Base-by-base conservation (phyloP, 2,888 invertebrate genomes). In the Hydrotaea cyrtoneurina region DNA sequence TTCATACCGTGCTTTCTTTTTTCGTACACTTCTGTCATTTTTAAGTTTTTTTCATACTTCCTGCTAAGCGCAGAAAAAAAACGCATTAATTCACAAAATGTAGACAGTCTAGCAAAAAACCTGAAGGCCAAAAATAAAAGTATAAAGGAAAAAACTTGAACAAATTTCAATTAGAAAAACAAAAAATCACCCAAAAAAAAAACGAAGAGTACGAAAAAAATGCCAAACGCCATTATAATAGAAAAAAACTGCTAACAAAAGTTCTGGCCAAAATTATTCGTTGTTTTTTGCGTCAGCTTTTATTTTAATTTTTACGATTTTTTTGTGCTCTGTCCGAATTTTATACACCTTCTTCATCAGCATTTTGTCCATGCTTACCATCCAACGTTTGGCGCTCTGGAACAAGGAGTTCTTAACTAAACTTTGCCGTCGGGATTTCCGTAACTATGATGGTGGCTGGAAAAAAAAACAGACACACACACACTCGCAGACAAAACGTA, bases 351-450 rank as follows among this genome's bases (percentile, higher is more conserved):
- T 69, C 69, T 69, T 69, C 62, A 31, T 62, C 43, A 23, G 21
- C 23, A 43, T 66, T 78, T 79, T 77, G 79, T 78, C 53, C 84
- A 69, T 66, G 43, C 64, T 72, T 53, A 39, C 64, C 62, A 53
- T n/a, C 73, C 59, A 31, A 46, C 76, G 75, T 82, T 62, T 31
- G 23, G 10, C 39, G 39, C 39, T 36, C 17, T 62, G 62, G n/a
- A 62, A 62, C 62, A 62, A 43, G 46, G 76, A 75, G 82, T 84
- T 86, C 79, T 81, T 69, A 85, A 86, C 73, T 80, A 82, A 85
- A 82, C 83, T 90, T 90, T 90, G 90, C 90, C 90, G 90, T 88
- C 90, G 90, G 89, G 89, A 87, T 86, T 86, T 86, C 86, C 87
- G 80, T 83, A 83, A 80, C 87, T 87, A 83, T 80, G 85, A 75